phyloP scores from a whole-genome alignment of 2,888 invertebrate species.

The Meteorus colon region DNA sequence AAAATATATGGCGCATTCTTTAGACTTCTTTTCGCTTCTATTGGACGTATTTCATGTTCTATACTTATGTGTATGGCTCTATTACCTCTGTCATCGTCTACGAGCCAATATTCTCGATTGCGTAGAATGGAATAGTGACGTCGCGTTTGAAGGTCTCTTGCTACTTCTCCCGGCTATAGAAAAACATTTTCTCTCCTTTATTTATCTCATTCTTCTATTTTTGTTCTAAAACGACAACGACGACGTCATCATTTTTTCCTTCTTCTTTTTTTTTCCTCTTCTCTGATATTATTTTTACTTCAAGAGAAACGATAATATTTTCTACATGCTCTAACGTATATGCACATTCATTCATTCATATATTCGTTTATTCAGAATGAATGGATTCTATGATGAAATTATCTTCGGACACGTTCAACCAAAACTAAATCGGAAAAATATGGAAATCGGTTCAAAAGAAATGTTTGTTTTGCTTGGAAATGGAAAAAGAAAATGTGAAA shows the following conservation, averaged over 20 bases:
- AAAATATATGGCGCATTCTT: not conserved
- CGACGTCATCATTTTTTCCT: not conserved
- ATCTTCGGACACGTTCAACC: not conserved
- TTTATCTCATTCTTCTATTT: not conserved
- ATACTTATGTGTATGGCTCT: not conserved
- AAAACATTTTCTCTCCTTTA: slow-evolving; percentile 21
- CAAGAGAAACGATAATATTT: not conserved
- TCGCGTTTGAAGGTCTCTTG: slow-evolving; percentile 30
- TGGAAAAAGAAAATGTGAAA: not conserved
- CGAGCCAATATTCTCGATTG: slow-evolving; percentile 15
- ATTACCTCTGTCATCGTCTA: slow-evolving; percentile 1
- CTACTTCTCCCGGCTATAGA: slow-evolving; percentile 21
- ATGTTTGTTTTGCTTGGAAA: not conserved
- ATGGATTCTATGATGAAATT: not conserved
- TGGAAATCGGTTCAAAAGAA: slow-evolving; percentile 3
- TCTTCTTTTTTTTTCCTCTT: not conserved
- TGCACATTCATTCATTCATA: not conserved
- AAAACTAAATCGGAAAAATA: not conserved
- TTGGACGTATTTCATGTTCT: not conserved
- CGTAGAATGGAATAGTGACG: slow-evolving; percentile 22
- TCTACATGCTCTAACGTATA: not conserved
- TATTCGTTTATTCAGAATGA: not conserved
- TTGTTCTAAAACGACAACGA: not conserved
- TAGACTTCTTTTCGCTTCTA: not conserved
- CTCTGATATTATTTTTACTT: not conserved